phyloP scores from a whole-genome alignment of 2,797 vertebrate species.

The Mustela erminea region DNA sequence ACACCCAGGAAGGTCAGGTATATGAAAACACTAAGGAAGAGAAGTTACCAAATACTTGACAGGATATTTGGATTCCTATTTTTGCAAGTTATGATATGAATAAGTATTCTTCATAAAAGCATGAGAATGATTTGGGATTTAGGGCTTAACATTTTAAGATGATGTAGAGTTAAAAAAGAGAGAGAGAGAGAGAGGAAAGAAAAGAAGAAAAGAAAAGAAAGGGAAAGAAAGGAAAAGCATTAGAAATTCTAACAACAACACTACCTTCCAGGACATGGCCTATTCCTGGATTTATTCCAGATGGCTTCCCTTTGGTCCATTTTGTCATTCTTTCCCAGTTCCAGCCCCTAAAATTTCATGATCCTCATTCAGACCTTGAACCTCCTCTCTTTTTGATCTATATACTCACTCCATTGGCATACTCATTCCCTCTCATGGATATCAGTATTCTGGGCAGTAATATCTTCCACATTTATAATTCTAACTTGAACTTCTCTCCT shows the following conservation, averaged over 20 bases:
- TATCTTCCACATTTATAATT: background rate
- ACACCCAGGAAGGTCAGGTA: background rate
- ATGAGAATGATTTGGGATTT: background rate
- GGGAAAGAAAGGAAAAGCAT: background rate
- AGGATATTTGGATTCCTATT: slow-evolving; percentile 72
- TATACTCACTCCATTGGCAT: background rate
- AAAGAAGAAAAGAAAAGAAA: background rate
- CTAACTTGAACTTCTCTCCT: background rate
- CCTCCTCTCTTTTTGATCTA: background rate
- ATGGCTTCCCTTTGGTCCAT: background rate
- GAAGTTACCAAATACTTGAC: slow-evolving; percentile 63
- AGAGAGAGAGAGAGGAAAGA: background rate
- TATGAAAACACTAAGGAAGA: background rate
- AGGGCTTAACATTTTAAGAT: background rate
- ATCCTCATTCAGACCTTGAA: background rate
- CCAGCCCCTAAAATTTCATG: background rate
- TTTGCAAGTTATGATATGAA: slow-evolving; percentile 56
- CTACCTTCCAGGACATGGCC: background rate
- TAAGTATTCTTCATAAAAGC: background rate
- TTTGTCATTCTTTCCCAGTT: background rate
- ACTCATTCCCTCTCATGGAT: background rate
- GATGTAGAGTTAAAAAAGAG: background rate
- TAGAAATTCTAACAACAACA: background rate
- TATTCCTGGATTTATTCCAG: background rate
- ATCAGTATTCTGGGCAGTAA: background rate